Conservation (phyloP, 2,797 vertebrate species). For the Pitangus sulphuratus region DNA sequence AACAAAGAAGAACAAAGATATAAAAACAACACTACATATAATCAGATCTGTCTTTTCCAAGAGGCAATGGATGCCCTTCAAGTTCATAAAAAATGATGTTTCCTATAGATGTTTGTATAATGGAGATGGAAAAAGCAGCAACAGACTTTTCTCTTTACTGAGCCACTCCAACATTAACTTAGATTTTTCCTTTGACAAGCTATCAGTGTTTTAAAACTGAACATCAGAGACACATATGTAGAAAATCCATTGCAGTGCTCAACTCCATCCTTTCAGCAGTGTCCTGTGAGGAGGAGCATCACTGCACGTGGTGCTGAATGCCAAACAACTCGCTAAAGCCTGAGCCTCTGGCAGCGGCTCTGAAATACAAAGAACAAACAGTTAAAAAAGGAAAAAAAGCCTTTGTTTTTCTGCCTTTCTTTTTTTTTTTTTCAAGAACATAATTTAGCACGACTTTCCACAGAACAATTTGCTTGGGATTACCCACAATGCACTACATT, state of each 20-base stretch:
- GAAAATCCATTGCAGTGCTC: background rate
- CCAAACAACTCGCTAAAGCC: background rate
- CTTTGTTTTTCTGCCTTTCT: background rate
- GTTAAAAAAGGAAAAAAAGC: background rate
- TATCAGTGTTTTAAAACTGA: constrained; percentile 15
- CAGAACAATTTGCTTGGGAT: constrained; percentile 57
- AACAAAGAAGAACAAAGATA: background rate
- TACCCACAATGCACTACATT: constrained; percentile 59
- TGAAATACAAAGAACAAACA: constrained; percentile 14
- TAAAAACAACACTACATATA: background rate
- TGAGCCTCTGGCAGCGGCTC: background rate
- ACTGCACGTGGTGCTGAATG: background rate
- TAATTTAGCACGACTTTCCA: constrained; percentile 40
- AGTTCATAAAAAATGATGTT: background rate
- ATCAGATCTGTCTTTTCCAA: background rate
- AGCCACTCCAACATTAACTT: background rate
- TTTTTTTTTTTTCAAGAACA: background rate
- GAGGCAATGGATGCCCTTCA: background rate
- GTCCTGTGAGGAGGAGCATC: background rate
- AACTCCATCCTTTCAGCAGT: background rate
- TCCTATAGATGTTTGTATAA: background rate
- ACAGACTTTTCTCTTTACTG: background rate
- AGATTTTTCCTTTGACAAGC: background rate
- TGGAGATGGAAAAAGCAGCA: background rate
- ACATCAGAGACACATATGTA: background rate